Evolutionary conservation across 2,113 vertebrate genomes (phyloP), one percentile per base, ranked within the genome.

Genomic region (Pluvialis apricaria): DNA sequence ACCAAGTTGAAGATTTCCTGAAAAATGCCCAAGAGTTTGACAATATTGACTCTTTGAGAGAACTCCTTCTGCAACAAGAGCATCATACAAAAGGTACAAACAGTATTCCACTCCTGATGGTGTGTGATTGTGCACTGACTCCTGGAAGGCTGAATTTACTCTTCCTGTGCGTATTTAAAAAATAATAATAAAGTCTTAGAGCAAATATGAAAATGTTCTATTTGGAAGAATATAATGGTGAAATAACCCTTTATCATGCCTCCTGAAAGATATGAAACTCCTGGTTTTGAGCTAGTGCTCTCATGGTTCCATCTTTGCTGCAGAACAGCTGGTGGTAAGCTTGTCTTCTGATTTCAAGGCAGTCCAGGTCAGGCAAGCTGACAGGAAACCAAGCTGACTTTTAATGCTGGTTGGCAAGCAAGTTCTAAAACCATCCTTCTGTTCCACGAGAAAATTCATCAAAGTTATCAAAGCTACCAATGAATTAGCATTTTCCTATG

Each of bases 1-100:
- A 99, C 82, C 97, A 98, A 97, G 97, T 98, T 38, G 99, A 99
- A 97, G 98, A 98, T 55, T 98, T 99, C 32, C 97, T 98, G 93
- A 96, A 97, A 84, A 96, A 92, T 26, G 76, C 95, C 32, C 96
- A 96, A n/a, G 97, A 98, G 54, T 98, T 98, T 88, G 97, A 98
- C 32, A 96, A 80, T 47, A 38, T 93, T 2, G 98, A 98, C 6
- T 92, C 96, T 54, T 91, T 98, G 93, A 95, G 93, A 86, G 98
- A 98, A 9, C 95, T 98, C 14, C 97, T 98, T 71, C 96, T 97
- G 58, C 98, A 97, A 47, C 98, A 98, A 75, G 95, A 98, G 58
- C 93, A 94, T 90, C 97, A 98, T 90, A 98, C 98, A 76, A 99
- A 97, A 99, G 99, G 99, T 98, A 98, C 87, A 95, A 78, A 82